These are phyloP conservation scores for Ophioninae sp. DNA, from an alignment of 2,888 invertebrate genomes.

Conservation along the genomic window DNA sequence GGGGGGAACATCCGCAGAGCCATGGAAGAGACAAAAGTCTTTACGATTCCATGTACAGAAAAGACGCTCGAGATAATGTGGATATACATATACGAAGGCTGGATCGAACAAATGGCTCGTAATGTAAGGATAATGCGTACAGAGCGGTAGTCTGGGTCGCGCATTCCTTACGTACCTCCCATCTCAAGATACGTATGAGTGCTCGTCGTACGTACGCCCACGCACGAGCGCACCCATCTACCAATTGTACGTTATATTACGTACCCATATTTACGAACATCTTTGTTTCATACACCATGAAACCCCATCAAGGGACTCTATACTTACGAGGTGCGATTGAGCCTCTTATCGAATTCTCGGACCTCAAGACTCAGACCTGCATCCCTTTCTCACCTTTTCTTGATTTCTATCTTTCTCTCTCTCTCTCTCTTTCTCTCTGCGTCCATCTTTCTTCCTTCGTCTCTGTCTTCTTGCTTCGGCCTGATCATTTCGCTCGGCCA, in stretches of 20 bases:
- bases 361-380: slow-evolving; percentile 43
- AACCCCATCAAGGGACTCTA: slow-evolving; percentile 43
- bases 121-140: slow-evolving; percentile 72
- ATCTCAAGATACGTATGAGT: slow-evolving; percentile 52
- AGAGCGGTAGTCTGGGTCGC: slow-evolving; percentile 66
- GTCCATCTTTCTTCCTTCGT: not conserved
- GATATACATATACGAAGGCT: slow-evolving; percentile 31
- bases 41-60: slow-evolving; percentile 61
- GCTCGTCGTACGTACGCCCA: slow-evolving; percentile 61
- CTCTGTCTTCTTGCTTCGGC: not conserved
- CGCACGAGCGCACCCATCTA: slow-evolving; percentile 59
- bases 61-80: slow-evolving; percentile 57
- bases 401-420: not conserved
- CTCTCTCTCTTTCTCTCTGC: slow-evolving; percentile 2
- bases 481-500: slow-evolving; percentile 55
- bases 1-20: not conserved
- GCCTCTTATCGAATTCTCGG: slow-evolving; percentile 62
- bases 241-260: slow-evolving; percentile 39
- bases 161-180: slow-evolving; percentile 67
- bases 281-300: slow-evolving; percentile 20
- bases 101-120: slow-evolving; percentile 72
- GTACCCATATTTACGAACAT: slow-evolving; percentile 27
- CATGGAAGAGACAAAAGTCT: slow-evolving; percentile 60
- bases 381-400: slow-evolving; percentile 17
- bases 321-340: slow-evolving; percentile 58